These are phyloP conservation scores for Caenorhabditis latens DNA, from an alignment of 1,140 invertebrate genomes.

Conservation along the genomic window DNA sequence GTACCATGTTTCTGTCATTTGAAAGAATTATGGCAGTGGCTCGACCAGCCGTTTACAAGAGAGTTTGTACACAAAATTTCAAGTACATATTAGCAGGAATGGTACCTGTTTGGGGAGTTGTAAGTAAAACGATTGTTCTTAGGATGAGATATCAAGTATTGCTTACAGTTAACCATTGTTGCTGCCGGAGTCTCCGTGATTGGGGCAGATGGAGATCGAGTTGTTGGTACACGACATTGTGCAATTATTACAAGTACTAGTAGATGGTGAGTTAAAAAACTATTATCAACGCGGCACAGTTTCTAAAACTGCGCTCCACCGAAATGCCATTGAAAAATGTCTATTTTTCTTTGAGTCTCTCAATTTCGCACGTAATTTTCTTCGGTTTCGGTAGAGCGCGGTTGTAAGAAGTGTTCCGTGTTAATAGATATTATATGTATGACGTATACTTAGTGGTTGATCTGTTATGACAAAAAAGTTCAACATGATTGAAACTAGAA, in stretches of 20 bases:
- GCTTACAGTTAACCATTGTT: slow-evolving; percentile 1
- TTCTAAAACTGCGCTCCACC: too few relatives aligned
- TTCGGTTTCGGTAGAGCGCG: too few relatives aligned
- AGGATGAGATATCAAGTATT: neutral
- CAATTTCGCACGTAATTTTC: too few relatives aligned
- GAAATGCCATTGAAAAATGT: too few relatives aligned
- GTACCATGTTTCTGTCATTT: slow-evolving; percentile 44
- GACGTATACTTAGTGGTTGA: too few relatives aligned
- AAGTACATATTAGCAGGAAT: neutral
- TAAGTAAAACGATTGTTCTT: neutral
- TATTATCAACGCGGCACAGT: too few relatives aligned
- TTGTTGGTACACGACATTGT: slow-evolving; percentile 41
- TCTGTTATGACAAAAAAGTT: neutral
- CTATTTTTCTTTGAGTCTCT: too few relatives aligned
- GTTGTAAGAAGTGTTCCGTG: too few relatives aligned
- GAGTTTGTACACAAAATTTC: slow-evolving; percentile 29
- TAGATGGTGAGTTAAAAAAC: slow-evolving; percentile 35
- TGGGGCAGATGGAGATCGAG: slow-evolving; percentile 45
- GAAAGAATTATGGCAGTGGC: slow-evolving; percentile 39
- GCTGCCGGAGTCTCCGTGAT: slow-evolving; percentile 45
- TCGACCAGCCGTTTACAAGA: slow-evolving; percentile 35
- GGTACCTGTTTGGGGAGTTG: slow-evolving; percentile 45
- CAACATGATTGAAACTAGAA: too few relatives aligned
- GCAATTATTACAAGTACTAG: slow-evolving; percentile 51
- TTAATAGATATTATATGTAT: too few relatives aligned